These are phyloP conservation scores for Catonia carolina DNA, from an alignment of 2,888 invertebrate genomes.

Conservation along the genomic window DNA sequence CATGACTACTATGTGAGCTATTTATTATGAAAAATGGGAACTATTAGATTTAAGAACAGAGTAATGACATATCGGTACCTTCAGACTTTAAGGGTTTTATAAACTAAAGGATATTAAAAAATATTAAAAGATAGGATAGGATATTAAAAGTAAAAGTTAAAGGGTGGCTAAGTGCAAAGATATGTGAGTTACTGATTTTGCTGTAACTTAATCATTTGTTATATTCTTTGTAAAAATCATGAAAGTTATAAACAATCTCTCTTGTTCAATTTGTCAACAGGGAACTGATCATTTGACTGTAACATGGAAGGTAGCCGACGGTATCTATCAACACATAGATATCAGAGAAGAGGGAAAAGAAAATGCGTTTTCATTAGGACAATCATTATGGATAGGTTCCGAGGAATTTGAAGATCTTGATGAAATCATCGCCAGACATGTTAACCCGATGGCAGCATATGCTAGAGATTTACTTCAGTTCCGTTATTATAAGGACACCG, in stretches of 20 bases:
- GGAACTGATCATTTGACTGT: slow-evolving; percentile 93
- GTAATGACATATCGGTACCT: too few relatives aligned
- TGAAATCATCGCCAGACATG: slow-evolving; percentile 94
- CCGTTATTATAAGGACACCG: slow-evolving; percentile 78
- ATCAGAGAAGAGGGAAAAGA: slow-evolving; percentile 93
- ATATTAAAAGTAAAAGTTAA: too few relatives aligned
- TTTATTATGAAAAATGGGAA: too few relatives aligned
- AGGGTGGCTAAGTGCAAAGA: too few relatives aligned
- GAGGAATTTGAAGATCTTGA: slow-evolving; percentile 98
- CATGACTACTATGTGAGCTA: too few relatives aligned
- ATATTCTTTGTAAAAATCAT: too few relatives aligned
- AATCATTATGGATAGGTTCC: slow-evolving; percentile 75
- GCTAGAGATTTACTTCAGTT: slow-evolving; percentile 86
- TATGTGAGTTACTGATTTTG: too few relatives aligned
- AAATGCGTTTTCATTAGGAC: slow-evolving; percentile 90
- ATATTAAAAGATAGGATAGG: too few relatives aligned
- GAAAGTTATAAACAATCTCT: slow-evolving; percentile 92
- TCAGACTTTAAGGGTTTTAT: too few relatives aligned
- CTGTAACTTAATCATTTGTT: too few relatives aligned
- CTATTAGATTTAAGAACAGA: too few relatives aligned
- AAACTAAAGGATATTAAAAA: too few relatives aligned
- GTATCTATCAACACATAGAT: slow-evolving; percentile 94
- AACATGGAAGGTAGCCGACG: slow-evolving; percentile 96
- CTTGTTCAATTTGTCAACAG: slow-evolving; percentile 68
- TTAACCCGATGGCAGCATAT: slow-evolving; percentile 93